Conservation (phyloP, 1,140 invertebrate species). For the Neodiprion lecontei region DNA sequence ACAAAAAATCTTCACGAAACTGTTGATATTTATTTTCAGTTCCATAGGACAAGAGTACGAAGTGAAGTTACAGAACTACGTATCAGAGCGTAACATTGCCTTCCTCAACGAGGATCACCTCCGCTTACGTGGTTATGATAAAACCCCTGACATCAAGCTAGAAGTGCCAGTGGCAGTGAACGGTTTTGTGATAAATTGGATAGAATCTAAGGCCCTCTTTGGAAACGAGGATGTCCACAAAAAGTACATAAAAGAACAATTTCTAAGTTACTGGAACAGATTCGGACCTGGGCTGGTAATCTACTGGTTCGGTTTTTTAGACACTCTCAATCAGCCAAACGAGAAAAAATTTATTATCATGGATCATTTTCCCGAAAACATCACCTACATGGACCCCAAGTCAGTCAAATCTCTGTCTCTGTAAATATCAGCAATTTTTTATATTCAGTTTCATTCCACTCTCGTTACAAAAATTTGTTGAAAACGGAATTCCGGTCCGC, state of each 20-base stretch:
- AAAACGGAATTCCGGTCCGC: too few species aligned
- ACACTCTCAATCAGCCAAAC: conserved; percentile 66
- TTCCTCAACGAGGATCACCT: conserved; percentile 86
- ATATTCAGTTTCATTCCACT: too few species aligned
- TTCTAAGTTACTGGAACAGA: conserved; percentile 90
- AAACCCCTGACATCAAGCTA: conserved; percentile 93
- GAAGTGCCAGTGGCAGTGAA: conserved; percentile 88
- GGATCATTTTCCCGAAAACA: conserved; percentile 67
- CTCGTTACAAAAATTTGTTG: too few species aligned
- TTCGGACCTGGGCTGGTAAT: conserved; percentile 95
- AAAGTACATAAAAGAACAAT: conserved; percentile 86
- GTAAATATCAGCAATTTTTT: background rate
- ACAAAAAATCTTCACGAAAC: conserved; percentile 17
- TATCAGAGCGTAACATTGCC: conserved; percentile 67
- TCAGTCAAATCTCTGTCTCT: conserved; percentile 9
- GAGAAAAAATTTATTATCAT: conserved; percentile 76
- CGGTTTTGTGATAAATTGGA: conserved; percentile 91
- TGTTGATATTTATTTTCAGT: conserved; percentile 52
- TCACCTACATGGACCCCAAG: conserved; percentile 51
- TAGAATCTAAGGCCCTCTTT: conserved; percentile 95
- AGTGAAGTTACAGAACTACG: conserved; percentile 67
- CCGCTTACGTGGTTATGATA: conserved; percentile 85
- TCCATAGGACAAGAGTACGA: conserved; percentile 82
- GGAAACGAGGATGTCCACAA: conserved; percentile 84
- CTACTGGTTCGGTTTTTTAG: conserved; percentile 94